Conservation (phyloP, 2,797 vertebrate genomes). For the Girardinus metallicus region DNA sequence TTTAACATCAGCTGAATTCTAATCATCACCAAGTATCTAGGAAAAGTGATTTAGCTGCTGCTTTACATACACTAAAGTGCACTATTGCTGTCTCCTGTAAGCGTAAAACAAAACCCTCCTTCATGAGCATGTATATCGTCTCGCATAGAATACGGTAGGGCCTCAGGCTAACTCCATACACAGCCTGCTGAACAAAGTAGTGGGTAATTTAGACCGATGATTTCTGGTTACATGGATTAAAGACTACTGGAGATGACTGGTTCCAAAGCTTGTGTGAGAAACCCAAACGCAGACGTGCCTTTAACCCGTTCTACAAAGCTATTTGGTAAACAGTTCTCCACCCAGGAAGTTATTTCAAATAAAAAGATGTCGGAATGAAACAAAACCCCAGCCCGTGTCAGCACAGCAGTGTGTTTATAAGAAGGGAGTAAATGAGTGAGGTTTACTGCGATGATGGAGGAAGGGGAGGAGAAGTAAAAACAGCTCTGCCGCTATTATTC, state of each 20-base stretch:
- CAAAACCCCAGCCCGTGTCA: constrained; percentile 43
- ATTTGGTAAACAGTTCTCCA: constrained; percentile 12
- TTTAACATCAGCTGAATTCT: not conserved
- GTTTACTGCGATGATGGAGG: not conserved
- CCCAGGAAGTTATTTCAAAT: constrained; percentile 32
- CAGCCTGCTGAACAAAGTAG: not conserved
- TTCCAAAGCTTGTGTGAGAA: constrained; percentile 23
- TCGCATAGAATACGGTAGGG: not conserved
- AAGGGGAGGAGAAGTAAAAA: too few species aligned
- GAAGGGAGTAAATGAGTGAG: not conserved
- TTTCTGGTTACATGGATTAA: constrained; percentile 32
- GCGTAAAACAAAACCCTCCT: not conserved
- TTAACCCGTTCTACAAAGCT: constrained; percentile 9
- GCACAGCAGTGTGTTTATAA: constrained; percentile 14
- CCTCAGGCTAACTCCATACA: not conserved
- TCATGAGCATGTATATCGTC: not conserved
- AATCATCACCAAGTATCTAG: not conserved
- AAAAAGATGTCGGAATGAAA: constrained; percentile 22
- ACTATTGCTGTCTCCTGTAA: constrained; percentile 1
- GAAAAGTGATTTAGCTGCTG: not conserved
- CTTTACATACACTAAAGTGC: not conserved
- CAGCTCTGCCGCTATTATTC: not conserved
- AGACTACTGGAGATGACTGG: constrained; percentile 33
- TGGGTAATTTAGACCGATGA: not conserved
- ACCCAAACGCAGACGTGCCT: constrained; percentile 20